A percentile compares a stretch with the other conserved stretches of the same genome.
phyloP scores from a whole-genome alignment of 1,140 invertebrate species.

The Cardiocondyla obscurior region DNA sequence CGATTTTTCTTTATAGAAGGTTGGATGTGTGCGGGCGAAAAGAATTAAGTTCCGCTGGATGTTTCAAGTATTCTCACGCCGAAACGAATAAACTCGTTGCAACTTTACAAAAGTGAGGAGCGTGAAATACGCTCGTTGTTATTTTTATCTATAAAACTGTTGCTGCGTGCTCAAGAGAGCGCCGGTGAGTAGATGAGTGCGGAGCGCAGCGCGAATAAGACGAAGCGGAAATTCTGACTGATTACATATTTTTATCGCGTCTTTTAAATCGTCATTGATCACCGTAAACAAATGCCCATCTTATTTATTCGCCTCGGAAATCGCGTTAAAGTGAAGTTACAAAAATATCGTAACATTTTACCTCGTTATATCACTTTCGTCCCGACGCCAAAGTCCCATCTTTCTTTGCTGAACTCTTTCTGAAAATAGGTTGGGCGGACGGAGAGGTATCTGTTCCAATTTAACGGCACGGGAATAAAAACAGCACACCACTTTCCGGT shows the following conservation, averaged over 20 bases:
- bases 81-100: slow-evolving; percentile 61
- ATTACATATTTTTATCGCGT: not conserved
- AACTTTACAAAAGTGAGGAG: slow-evolving; percentile 7
- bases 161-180: slow-evolving; percentile 30
- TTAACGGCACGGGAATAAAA: slow-evolving; percentile 33
- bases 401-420: not conserved
- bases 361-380: not conserved
- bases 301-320: not conserved
- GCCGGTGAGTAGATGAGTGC: not conserved
- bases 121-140: slow-evolving; percentile 30
- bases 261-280: not conserved
- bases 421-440: not conserved
- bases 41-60: slow-evolving; percentile 56
- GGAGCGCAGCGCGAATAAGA: not conserved
- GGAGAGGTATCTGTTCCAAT: slow-evolving; percentile 18
- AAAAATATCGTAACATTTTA: not conserved
- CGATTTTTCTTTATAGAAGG: slow-evolving; percentile 27
- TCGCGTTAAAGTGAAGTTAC: not conserved
- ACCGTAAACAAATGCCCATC: not conserved
- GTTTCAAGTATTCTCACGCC: slow-evolving; percentile 52
- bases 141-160: slow-evolving; percentile 47
- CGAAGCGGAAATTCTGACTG: not conserved
- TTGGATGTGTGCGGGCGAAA: not conserved
- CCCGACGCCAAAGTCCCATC: not conserved
- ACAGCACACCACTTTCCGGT: slow-evolving; percentile 35